Evolutionary conservation across 2,888 invertebrate species (phyloP), one percentile per base, ranked within the genome.

Genomic region (Scaptomyza cyrtandrae): DNA sequence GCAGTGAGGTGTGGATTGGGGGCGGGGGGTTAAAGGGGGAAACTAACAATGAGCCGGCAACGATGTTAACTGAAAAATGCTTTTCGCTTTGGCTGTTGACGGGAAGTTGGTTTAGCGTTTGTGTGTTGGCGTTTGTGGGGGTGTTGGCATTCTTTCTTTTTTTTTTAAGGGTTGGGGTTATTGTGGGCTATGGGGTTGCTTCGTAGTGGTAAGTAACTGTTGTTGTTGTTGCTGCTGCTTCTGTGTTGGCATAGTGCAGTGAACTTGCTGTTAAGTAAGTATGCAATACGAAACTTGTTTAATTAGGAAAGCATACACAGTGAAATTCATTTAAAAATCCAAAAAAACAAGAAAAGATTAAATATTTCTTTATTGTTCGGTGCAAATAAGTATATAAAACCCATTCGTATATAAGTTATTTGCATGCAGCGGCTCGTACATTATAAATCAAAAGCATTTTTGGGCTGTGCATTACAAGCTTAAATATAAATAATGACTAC

Each of bases 41-140:
- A 7, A 78, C 80, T 57, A 80, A 79, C 79, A 79, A 79, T 85
- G 72, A 85, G 80, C 71, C 76, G 60, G 80, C 71, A 79, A 85
- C 82, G 82, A 75, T 85, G 79, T 79, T 79, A 85, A 79, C 79
- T 79, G 86, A 82, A 82, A 80, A 85, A 80, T 85, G 83, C 76
- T 71, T 65, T 85, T 80, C 67, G 71, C 76, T 78, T 55, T 67
- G 82, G 41, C 75, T 60, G 66, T 72, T 71, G 68, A 50, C 63
- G 71, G 68, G 44, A 60, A 59, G 70, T 48, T 55, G 60, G 49
- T 53, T 62, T 83, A 39, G 59, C 76, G 71, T 65, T 71, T 78
- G 71, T 71, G 72, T 53, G 72, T 53, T 72, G 56, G 44, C 62
- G 57, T 46, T 75, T 52, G 41, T 19, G 39, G 74, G 59, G 48